phyloP scores from a whole-genome alignment of 2,888 invertebrate genomes.

The Rhagonycha lutea region DNA sequence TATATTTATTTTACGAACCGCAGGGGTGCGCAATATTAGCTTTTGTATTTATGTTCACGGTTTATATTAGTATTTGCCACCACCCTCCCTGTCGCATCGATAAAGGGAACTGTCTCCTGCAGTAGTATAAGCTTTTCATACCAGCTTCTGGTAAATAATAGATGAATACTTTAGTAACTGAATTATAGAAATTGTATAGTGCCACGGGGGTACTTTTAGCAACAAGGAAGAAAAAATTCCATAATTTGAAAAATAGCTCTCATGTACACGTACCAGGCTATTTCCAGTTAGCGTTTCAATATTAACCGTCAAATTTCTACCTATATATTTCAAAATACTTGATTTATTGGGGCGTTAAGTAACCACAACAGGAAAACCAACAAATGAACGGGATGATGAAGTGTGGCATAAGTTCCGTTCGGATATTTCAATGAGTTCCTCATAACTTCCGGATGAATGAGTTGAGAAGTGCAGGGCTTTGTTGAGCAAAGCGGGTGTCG shows the following conservation, averaged over 20 bases:
- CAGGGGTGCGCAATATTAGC: conserved; percentile 42
- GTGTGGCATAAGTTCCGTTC: conserved; percentile 49
- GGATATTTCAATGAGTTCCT: conserved; percentile 55
- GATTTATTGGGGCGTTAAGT: conserved; percentile 34
- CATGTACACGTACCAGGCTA: background rate
- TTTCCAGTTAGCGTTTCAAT: background rate
- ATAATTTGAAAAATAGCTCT: background rate
- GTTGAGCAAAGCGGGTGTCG: conserved; percentile 46
- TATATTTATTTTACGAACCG: conserved; percentile 41
- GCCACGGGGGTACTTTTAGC: background rate
- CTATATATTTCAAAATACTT: conserved; percentile 6
- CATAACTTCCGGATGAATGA: conserved; percentile 53
- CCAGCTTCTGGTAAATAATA: background rate
- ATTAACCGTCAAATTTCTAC: background rate
- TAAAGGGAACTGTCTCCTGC: background rate
- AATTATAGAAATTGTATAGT: background rate
- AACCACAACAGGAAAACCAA: conserved; percentile 43
- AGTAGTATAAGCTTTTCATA: background rate
- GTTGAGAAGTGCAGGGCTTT: conserved; percentile 46
- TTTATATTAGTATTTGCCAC: conserved; percentile 27
- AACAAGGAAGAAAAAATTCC: background rate
- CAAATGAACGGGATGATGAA: conserved; percentile 45
- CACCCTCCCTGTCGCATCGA: conserved; percentile 1
- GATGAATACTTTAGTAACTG: background rate
- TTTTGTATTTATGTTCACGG: conserved; percentile 30